These are phyloP conservation scores for Cacatua alba DNA, from an alignment of 2,113 vertebrate species.

Conservation along the genomic window DNA sequence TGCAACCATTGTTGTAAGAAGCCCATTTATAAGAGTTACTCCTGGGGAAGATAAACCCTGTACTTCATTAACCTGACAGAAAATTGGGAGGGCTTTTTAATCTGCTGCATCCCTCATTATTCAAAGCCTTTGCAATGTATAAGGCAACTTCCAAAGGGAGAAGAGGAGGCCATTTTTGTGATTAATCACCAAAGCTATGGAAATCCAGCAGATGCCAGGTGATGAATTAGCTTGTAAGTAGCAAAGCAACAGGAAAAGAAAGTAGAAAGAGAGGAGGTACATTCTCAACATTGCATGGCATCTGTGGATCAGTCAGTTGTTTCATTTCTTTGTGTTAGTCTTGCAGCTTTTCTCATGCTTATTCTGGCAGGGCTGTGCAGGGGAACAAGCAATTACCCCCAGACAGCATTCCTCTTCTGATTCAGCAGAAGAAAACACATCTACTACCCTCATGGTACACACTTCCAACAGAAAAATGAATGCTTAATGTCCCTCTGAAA, in stretches of 20 bases:
- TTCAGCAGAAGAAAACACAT: neutral
- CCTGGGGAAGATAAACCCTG: constrained; percentile 35
- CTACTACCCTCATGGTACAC: neutral
- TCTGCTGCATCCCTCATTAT: constrained; percentile 33
- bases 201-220: constrained; percentile 29
- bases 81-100: constrained; percentile 45
- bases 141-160: constrained; percentile 43
- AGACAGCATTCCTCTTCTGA: neutral
- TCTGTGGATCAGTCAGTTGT: neutral
- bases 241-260: constrained; percentile 5
- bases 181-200: constrained; percentile 49
- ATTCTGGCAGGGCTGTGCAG: neutral
- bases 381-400: neutral
- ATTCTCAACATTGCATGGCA: neutral
- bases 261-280: neutral
- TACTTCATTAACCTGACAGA: constrained; percentile 56
- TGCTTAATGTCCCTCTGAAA: neutral
- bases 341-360: neutral
- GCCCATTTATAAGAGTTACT: constrained; percentile 35
- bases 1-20: neutral
- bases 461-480: neutral
- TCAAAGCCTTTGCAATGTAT: constrained; percentile 26
- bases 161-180: constrained; percentile 22
- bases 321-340: neutral
- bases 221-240: constrained; percentile 20